Base-by-base conservation (phyloP, 2,113 vertebrate genomes). In the Ictalurus punctatus region DNA sequence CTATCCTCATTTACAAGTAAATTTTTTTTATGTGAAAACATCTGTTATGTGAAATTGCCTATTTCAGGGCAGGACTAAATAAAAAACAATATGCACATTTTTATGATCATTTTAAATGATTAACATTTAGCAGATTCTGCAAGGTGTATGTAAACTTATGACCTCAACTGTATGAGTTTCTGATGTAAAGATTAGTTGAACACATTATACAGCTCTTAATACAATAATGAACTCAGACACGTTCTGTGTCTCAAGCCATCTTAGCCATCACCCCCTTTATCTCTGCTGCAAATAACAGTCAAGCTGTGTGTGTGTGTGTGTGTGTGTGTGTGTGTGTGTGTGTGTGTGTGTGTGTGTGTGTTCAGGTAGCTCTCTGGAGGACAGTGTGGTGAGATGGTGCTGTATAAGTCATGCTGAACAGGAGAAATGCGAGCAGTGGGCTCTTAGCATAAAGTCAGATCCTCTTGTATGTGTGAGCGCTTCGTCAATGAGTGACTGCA, bases 351-450 rank as follows among this genome's bases (percentile, higher is more conserved):
- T 40, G 1, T 78, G n/a, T 92, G 59, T 81, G 67, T 73, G 30
- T 89, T 73, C 93, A 98, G 97, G 97, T 88, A 98, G 96, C 90
- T 97, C 97, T 7, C 90, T 98, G 93, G 96, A 97, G 91, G 96
- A 97, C 94, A 97, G 97, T 3, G 94, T 98, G 7, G 95, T 98
- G 81, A 96, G 97, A 23, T 98, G 97, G 97, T 98, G 97, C 94
- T 98, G 97, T 86, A 97, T 98, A 87, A 98, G 97, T 61, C 88
- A 94, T 0, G 96, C 97, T 85, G 97, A 98, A 89, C 96, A 97
- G 90, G 95, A 69, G 85, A 98, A 98, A 61, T 98, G 97, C 85
- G 97, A 98, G 92, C 95, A 96, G 82, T 98, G 97, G 97, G 97
- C 97, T 27, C 93, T 98, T 76, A 97, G 84, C 76, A 95, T 97